phyloP scores from a whole-genome alignment of 1,140 invertebrate species.

The Cotesia glomerata region DNA sequence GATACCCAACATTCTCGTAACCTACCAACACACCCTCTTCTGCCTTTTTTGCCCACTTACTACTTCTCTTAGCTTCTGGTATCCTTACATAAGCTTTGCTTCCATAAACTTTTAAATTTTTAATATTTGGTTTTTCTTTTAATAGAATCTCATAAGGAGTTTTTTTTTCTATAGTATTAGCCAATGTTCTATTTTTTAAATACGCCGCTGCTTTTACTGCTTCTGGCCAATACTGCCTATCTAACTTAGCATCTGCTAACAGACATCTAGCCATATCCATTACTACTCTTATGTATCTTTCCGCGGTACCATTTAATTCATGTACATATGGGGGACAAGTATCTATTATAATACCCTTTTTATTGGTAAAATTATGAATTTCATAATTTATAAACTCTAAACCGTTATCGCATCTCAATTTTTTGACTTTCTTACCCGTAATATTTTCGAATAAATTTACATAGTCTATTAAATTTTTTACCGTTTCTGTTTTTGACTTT shows the following conservation, averaged over 20 bases:
- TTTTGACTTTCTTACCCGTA: slow-evolving; percentile 32
- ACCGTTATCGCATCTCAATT: slow-evolving; percentile 38
- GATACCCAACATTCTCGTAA: slow-evolving; percentile 31
- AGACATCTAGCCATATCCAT: slow-evolving; percentile 35
- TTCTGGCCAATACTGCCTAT: slow-evolving; percentile 36
- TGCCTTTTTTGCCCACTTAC: slow-evolving; percentile 33
- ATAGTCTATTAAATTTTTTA: slow-evolving; percentile 30
- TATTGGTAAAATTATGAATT: slow-evolving; percentile 23
- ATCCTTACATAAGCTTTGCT: slow-evolving; percentile 33
- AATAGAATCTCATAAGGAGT: slow-evolving; percentile 37
- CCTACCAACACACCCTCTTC: slow-evolving; percentile 32
- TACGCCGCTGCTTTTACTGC: slow-evolving; percentile 34
- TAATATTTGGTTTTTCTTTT: slow-evolving; percentile 29
- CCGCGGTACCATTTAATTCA: too few relatives aligned
- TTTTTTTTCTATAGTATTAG: slow-evolving; percentile 32
- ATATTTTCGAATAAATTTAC: slow-evolving; percentile 36
- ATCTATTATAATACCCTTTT: slow-evolving; percentile 34
- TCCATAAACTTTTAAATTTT: slow-evolving; percentile 32
- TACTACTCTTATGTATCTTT: slow-evolving; percentile 28
- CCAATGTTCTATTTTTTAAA: slow-evolving; percentile 35
- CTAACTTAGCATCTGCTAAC: slow-evolving; percentile 28
- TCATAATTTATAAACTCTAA: slow-evolving; percentile 36
- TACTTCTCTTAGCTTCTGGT: slow-evolving; percentile 25
- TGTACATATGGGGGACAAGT: too few relatives aligned
- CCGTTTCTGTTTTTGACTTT: slow-evolving; percentile 32